A percentile compares a stretch with the other conserved stretches of the same genome.
These are phyloP conservation scores for Cheilosia variabilis DNA, from an alignment of 2,888 invertebrate species.

Conservation along the genomic window DNA sequence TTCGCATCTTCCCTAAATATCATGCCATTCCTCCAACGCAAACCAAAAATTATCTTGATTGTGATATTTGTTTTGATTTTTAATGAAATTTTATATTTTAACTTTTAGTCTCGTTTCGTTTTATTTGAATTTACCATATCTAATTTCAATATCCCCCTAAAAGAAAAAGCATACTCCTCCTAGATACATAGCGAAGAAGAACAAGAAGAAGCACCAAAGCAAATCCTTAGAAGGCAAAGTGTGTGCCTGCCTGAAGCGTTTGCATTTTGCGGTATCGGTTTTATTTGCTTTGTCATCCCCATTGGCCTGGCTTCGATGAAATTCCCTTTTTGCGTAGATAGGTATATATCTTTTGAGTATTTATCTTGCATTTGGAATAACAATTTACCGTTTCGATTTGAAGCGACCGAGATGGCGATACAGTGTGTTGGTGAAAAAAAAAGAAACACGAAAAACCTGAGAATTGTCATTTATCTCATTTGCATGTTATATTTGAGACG, in stretches of 20 bases:
- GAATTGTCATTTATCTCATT: conserved; percentile 58
- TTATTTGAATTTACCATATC: conserved; percentile 69
- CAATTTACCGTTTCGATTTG: conserved; percentile 51
- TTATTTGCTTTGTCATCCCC: conserved; percentile 64
- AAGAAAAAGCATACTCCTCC: neutral
- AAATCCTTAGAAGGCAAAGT: conserved; percentile 48
- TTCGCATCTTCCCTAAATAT: conserved; percentile 3
- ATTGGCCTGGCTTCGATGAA: conserved; percentile 26
- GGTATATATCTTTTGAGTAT: conserved; percentile 47
- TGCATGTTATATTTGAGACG: conserved; percentile 61
- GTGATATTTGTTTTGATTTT: conserved; percentile 65
- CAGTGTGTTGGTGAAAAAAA: conserved; percentile 1
- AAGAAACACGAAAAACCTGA: conserved; percentile 13
- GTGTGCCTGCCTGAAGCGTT: conserved; percentile 58
- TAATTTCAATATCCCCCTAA: conserved; percentile 51
- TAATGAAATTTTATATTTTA: conserved; percentile 73
- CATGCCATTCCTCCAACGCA: neutral
- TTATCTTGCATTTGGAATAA: conserved; percentile 68
- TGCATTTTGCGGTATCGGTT: conserved; percentile 66
- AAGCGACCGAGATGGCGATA: neutral
- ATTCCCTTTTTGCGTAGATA: conserved; percentile 36
- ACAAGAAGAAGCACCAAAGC: conserved; percentile 5
- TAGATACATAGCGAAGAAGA: conserved; percentile 5
- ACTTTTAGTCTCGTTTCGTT: conserved; percentile 63
- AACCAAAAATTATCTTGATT: conserved; percentile 23